Base-by-base conservation (phyloP, 1,140 invertebrate genomes). In the Belonocnema kinseyi region DNA sequence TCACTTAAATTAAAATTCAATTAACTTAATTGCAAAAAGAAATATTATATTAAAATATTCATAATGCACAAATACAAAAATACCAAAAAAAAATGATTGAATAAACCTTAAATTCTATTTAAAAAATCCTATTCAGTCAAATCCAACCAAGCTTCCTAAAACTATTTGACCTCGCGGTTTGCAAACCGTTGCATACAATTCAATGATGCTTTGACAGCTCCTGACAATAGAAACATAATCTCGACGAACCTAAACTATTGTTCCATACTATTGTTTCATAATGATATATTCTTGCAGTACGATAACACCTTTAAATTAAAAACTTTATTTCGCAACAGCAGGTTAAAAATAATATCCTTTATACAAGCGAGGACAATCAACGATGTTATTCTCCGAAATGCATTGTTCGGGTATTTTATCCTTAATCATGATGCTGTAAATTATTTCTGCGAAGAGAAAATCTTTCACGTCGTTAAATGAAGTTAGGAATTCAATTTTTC, bases 231-330 rank as follows among this genome's bases (percentile, higher is more conserved):
- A 66, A 46, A 40, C 14, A 40, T 66, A 16, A 46, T 14, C 26
- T 16, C 61, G 61, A 40, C 61, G 10, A 46, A 66, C 12, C 61
- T 40, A 33, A 14, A 66, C 61, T 66, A 66, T 66, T 66, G 61
- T 66, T 66, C 61, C 21, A 4, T 16, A 66, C 58, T 66, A 13
- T 40, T 40, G 40, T 66, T 33, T 11, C 13, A 26, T 66, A 66
- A 66, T 66, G 33, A 66, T 66, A 66, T 66, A 66, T 66, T 66
- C 26, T 66, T 33, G 12, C 40, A 21, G 61, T n/a, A 66, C 26
- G n/a, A n/a, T 66, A 40, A 66, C 61, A 66, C 14, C 3, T n/a
- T 26, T 16, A 14, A 66, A 66, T 66, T 40, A 33, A 66, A 66
- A 66, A 66, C 11, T 66, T 21, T 40, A 66, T 26, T 66, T 33